A percentile compares a stretch with the other conserved stretches of the same genome.
Conservation (phyloP, 2,113 vertebrate genomes). For the Poicephalus meyeri region DNA sequence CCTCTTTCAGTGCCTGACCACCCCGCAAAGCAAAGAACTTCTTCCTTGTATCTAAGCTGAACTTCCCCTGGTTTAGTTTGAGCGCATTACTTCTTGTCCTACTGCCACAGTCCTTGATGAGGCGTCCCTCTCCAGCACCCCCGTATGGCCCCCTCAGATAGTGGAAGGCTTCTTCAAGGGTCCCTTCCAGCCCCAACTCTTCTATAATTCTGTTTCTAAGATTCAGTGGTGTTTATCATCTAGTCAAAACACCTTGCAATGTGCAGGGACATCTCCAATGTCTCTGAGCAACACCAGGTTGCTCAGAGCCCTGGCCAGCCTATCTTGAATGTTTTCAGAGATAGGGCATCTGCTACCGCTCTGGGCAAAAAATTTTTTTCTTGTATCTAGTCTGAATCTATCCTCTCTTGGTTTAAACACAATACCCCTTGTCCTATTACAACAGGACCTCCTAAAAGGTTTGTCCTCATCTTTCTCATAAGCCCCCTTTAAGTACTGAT, state of each 20-base stretch:
- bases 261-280: background rate
- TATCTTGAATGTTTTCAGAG: background rate
- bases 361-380: background rate
- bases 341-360: background rate
- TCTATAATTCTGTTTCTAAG: no score
- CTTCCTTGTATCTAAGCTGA: no score
- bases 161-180: no score
- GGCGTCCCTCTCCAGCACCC: no score
- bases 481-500: background rate
- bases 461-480: background rate
- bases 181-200: no score
- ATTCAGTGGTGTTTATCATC: no score
- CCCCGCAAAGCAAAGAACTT: no score
- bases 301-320: background rate
- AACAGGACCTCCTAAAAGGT: background rate
- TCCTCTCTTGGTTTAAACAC: background rate
- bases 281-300: background rate
- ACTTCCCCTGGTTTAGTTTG: no score
- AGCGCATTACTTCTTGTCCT: no score
- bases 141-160: no score
- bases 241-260: background rate
- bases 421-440: background rate
- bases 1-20: no score
- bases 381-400: background rate
- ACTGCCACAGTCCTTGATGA: no score